phyloP scores from a whole-genome alignment of 2,797 vertebrate species.

The Scomberomorus guttatus region DNA sequence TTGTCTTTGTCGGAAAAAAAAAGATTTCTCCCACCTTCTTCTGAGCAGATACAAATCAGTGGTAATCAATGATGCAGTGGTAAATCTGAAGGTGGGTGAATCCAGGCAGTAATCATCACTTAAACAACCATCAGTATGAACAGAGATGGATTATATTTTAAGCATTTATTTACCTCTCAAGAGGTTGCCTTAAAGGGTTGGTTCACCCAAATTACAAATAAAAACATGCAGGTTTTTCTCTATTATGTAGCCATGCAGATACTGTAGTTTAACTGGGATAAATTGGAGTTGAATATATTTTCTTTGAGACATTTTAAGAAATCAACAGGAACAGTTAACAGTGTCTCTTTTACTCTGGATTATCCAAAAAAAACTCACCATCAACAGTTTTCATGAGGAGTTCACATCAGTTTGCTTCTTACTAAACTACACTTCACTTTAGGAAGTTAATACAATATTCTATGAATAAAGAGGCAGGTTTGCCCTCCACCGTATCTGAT shows the following conservation, averaged over 20 bases:
- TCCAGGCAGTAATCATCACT: constrained; percentile 72
- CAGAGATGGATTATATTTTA: constrained; percentile 66
- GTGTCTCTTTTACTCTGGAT: background rate
- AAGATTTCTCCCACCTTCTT: constrained; percentile 60
- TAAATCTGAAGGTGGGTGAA: constrained; percentile 66
- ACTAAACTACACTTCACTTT: background rate
- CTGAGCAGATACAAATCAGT: constrained; percentile 58
- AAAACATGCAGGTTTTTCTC: constrained; percentile 10
- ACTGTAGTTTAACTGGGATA: no score
- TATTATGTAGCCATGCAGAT: constrained; percentile 3
- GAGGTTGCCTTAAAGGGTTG: constrained; percentile 44
- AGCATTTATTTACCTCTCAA: constrained; percentile 62
- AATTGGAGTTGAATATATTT: background rate
- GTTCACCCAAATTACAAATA: constrained; percentile 57
- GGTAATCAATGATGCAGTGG: constrained; percentile 38
- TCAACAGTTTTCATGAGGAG: no score
- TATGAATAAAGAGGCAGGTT: background rate
- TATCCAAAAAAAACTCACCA: background rate
- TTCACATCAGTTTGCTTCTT: no score
- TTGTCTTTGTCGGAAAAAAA: constrained; percentile 32
- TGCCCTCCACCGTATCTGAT: background rate
- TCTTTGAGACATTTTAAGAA: background rate
- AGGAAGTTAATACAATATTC: background rate
- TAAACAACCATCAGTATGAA: constrained; percentile 57
- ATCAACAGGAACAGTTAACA: background rate